Evolutionary conservation across 2,888 invertebrate genomes (phyloP).

Genomic region (Stramonita haemastoma): DNA sequence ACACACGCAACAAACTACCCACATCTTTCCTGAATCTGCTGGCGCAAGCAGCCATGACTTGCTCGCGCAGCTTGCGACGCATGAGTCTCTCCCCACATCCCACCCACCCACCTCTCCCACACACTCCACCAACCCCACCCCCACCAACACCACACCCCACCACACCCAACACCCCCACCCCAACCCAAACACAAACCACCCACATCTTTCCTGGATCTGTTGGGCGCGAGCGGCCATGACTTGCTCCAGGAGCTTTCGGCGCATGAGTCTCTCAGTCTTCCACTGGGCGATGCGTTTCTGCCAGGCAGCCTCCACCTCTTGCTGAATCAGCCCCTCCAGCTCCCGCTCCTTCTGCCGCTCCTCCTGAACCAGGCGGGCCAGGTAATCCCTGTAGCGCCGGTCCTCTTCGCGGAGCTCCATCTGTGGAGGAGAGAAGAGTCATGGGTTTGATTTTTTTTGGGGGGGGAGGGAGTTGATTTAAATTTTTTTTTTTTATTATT

Average conservation of each 20-base stretch:
- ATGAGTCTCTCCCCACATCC: too few relatives aligned
- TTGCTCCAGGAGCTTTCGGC: slow-evolving; percentile 73
- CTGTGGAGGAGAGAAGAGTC: slow-evolving; percentile 54
- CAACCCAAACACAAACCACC: slow-evolving; percentile 48
- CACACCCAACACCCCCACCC: background rate
- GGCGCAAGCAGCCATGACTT: too few relatives aligned
- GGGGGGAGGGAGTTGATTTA: too few relatives aligned
- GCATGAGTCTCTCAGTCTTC: slow-evolving; percentile 71
- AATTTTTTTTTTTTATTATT: background rate
- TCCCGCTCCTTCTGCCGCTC: slow-evolving; percentile 71
- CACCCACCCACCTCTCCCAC: background rate
- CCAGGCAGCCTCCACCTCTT: slow-evolving; percentile 76
- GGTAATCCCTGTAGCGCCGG: slow-evolving; percentile 72
- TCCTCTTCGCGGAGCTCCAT: slow-evolving; percentile 75
- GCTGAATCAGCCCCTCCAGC: slow-evolving; percentile 72
- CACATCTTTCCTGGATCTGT: slow-evolving; percentile 75
- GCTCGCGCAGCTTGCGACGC: background rate
- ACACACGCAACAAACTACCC: background rate
- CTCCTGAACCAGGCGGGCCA: slow-evolving; percentile 70
- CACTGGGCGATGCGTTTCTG: slow-evolving; percentile 75
- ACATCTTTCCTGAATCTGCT: background rate
- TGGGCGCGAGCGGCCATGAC: slow-evolving; percentile 69
- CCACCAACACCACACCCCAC: background rate
- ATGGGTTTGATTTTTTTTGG: too few relatives aligned
- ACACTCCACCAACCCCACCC: background rate